A percentile compares a stretch with the other conserved stretches of the same genome.
Conservation (phyloP, 2,888 invertebrate species). For the Doris montereyensis region DNA sequence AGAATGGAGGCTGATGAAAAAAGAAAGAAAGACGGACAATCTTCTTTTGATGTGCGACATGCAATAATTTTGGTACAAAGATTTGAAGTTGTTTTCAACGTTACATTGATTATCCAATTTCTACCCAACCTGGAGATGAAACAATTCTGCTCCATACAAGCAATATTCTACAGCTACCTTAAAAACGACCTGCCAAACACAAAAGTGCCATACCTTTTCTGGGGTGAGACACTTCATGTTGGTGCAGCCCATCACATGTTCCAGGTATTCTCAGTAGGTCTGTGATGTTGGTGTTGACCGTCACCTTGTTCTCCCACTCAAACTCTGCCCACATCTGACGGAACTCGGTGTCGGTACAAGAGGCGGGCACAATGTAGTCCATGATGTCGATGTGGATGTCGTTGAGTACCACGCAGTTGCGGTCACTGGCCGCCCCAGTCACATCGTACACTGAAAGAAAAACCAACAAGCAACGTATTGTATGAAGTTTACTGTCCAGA, state of each 20-base stretch:
- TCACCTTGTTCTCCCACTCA: conserved; percentile 99
- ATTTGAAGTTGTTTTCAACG: no score
- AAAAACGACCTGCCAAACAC: no score
- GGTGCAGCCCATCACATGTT: conserved; percentile 92
- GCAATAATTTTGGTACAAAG: no score
- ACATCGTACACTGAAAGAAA: conserved; percentile 89
- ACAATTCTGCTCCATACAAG: no score
- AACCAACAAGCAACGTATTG: not conserved
- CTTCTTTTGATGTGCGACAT: no score
- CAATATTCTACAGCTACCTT: no score
- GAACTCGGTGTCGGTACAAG: conserved; percentile 96
- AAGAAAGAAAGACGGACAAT: no score
- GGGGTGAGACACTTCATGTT: conserved; percentile 99
- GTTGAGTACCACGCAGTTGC: conserved; percentile 97
- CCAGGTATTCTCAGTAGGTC: conserved; percentile 94
- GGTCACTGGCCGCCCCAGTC: conserved; percentile 90
- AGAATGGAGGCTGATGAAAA: no score
- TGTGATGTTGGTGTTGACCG: conserved; percentile 91
- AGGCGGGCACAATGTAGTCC: conserved; percentile 89
- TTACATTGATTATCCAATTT: no score
- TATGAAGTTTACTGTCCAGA: no score
- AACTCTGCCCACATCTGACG: conserved; percentile 99
- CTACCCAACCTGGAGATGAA: no score
- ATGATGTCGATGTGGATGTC: conserved; percentile 99
- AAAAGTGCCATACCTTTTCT: conserved; percentile 88